Conservation (phyloP, 2,888 invertebrate species). For the Phragmatobia fuliginosa region DNA sequence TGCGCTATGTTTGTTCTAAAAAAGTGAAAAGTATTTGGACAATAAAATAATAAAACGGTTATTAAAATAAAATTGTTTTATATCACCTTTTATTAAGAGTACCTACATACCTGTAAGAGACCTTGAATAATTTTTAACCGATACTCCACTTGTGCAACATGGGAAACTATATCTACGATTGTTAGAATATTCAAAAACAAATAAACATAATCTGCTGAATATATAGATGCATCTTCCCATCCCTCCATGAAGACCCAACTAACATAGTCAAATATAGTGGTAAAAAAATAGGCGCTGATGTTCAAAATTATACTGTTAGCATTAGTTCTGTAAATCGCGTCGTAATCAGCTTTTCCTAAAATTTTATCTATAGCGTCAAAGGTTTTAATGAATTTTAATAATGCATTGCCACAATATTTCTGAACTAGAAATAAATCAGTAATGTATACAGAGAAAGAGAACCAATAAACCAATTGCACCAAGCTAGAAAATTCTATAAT, state of each 20-base stretch:
- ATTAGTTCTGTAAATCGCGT: neutral
- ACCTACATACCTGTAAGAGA: too few relatives aligned
- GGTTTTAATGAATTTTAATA: constrained; percentile 41
- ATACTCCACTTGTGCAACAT: too few relatives aligned
- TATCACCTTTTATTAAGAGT: too few relatives aligned
- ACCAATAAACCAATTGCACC: constrained; percentile 32
- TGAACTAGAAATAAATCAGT: constrained; percentile 42
- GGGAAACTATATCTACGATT: too few relatives aligned
- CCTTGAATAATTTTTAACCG: too few relatives aligned
- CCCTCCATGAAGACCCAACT: constrained; percentile 29
- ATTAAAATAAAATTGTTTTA: neutral
- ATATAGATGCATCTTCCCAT: constrained; percentile 23
- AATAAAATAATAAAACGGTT: too few relatives aligned
- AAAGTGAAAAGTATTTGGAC: too few relatives aligned
- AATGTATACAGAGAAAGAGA: constrained; percentile 41
- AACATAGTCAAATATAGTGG: constrained; percentile 29
- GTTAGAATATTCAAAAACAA: too few relatives aligned
- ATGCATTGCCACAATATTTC: constrained; percentile 31
- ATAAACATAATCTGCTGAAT: constrained; percentile 40
- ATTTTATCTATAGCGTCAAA: neutral
- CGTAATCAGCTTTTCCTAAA: neutral
- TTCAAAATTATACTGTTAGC: neutral
- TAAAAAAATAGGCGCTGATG: constrained; percentile 6
- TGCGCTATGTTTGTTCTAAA: too few relatives aligned
- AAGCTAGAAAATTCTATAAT: constrained; percentile 29